phyloP scores from a whole-genome alignment of 2,888 invertebrate species.

The Scaeva pyrastri region DNA sequence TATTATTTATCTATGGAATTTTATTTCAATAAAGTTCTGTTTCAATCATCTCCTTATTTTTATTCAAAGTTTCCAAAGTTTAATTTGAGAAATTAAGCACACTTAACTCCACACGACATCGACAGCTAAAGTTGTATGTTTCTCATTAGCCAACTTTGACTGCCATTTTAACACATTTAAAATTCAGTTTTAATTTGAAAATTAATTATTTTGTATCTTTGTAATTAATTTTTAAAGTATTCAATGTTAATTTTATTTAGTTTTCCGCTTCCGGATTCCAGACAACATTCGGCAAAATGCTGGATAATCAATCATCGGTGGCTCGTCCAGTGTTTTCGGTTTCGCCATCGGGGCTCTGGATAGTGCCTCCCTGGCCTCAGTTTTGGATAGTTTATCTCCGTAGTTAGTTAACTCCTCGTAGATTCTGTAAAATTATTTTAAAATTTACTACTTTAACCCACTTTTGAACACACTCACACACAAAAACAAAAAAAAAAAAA shows the following conservation, averaged over 20 bases:
- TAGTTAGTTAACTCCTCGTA: constrained; percentile 87
- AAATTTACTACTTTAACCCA: constrained; percentile 51
- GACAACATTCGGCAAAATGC: constrained; percentile 87
- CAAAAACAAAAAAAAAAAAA: not conserved
- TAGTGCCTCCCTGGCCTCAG: constrained; percentile 87
- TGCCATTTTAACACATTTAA: not conserved
- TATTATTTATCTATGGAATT: too few species aligned
- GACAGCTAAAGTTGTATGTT: too few species aligned
- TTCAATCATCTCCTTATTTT: too few species aligned
- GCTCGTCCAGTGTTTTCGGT: constrained; percentile 83
- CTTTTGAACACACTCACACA: not conserved
- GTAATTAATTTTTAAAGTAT: constrained; percentile 12
- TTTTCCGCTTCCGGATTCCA: constrained; percentile 85
- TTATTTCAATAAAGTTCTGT: too few species aligned
- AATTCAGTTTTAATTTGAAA: not conserved
- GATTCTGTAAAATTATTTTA: constrained; percentile 83
- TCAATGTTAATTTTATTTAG: constrained; percentile 32
- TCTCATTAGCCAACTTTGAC: too few species aligned
- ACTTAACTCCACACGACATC: too few species aligned
- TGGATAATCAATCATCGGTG: constrained; percentile 87
- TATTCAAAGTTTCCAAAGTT: too few species aligned
- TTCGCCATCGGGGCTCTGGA: constrained; percentile 87
- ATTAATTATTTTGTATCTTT: constrained; percentile 16
- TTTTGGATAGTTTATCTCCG: constrained; percentile 87
- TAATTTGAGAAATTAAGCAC: too few species aligned